Percentiles rank a stretch among this genome's conserved stretches.
These are phyloP conservation scores for Sylvia borin DNA, from an alignment of 2,797 vertebrate species.

Conservation along the genomic window DNA sequence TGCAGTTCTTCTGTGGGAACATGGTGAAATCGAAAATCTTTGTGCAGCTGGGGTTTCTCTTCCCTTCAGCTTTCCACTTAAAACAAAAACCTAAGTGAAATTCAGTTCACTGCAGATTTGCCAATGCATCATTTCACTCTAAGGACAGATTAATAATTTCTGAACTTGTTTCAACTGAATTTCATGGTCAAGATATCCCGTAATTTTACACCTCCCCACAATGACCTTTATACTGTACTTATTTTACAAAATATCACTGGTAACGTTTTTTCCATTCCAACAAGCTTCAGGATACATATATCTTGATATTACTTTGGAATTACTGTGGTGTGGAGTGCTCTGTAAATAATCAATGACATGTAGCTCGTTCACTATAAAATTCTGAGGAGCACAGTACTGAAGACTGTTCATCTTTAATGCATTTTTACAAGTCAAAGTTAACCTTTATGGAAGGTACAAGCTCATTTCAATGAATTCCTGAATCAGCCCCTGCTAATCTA, in stretches of 20 bases:
- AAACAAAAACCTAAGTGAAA: slow-evolving; percentile 63
- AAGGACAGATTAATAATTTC: slow-evolving; percentile 71
- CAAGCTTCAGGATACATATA: slow-evolving; percentile 63
- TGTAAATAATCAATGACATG: slow-evolving; percentile 70
- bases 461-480: slow-evolving; percentile 36
- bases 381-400: slow-evolving; percentile 40
- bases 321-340: slow-evolving; percentile 47
- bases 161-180: slow-evolving; percentile 67
- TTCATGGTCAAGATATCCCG: slow-evolving; percentile 64
- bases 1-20: slow-evolving; percentile 68
- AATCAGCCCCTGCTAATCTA: slow-evolving; percentile 31
- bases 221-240: slow-evolving; percentile 70
- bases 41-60: slow-evolving; percentile 61
- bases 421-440: slow-evolving; percentile 69
- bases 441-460: slow-evolving; percentile 57
- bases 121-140: slow-evolving; percentile 64
- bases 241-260: slow-evolving; percentile 68
- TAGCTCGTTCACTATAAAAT: slow-evolving; percentile 62
- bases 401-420: slow-evolving; percentile 58
- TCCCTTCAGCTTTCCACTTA: slow-evolving; percentile 51
- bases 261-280: slow-evolving; percentile 69
- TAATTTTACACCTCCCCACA: slow-evolving; percentile 64
- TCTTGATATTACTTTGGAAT: slow-evolving; percentile 69
- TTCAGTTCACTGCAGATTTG: slow-evolving; percentile 57
- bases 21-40: slow-evolving; percentile 63